Evolutionary conservation across 2,113 vertebrate genomes (phyloP).

Genomic region (Passer montanus): DNA sequence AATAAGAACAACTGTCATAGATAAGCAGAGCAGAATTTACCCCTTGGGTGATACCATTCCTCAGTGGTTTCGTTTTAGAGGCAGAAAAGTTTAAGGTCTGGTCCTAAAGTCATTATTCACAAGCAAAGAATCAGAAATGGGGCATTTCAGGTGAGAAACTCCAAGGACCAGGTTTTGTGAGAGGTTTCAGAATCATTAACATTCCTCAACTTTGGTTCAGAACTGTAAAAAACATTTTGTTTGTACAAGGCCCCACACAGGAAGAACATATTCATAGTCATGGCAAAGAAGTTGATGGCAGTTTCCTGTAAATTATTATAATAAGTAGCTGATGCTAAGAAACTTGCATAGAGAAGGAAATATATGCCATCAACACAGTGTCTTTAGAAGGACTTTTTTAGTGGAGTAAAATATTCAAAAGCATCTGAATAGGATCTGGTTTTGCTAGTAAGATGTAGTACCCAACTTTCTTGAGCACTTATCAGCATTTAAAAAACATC

Average conservation of each 20-base stretch:
- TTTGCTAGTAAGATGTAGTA: background rate
- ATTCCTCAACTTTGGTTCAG: background rate
- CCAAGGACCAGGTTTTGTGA: background rate
- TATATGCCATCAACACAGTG: background rate
- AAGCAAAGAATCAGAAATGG: background rate
- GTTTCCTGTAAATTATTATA: background rate
- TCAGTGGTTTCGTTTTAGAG: background rate
- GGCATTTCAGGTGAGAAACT: background rate
- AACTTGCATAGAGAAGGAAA: background rate
- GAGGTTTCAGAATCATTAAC: background rate
- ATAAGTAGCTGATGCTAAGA: background rate
- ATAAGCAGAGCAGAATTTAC: background rate
- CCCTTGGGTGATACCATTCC: background rate
- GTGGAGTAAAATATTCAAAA: background rate
- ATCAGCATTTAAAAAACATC: background rate
- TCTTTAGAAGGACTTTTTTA: background rate
- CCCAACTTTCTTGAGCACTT: background rate
- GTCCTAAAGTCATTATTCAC: background rate
- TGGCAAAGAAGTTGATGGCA: background rate
- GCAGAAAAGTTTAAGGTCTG: background rate
- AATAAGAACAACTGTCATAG: conserved; percentile 2
- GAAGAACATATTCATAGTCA: background rate
- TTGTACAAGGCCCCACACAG: background rate
- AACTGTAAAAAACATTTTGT: background rate
- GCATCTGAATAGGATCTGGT: background rate